Percentiles rank a stretch among this genome's conserved stretches.
phyloP scores from a whole-genome alignment of 2,888 invertebrate genomes.

The Nasonia oneida region DNA sequence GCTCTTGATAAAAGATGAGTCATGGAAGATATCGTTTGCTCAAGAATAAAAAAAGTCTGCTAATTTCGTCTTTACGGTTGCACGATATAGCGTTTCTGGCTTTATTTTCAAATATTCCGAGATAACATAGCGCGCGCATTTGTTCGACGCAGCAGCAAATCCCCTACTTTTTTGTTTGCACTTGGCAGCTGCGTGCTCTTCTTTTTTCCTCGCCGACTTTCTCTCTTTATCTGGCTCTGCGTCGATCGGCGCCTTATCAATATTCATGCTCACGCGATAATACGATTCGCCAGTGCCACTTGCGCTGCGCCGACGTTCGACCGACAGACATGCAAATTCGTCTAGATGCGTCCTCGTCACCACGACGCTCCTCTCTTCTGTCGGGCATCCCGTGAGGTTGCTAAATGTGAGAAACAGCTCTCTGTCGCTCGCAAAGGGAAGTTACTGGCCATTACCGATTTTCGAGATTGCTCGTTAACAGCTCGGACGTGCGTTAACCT shows the following conservation, averaged over 20 bases:
- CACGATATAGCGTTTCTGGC: background rate
- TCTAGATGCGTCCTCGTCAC: background rate
- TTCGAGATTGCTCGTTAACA: slow-evolving; percentile 8
- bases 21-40: background rate
- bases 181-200: background rate
- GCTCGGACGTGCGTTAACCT: background rate
- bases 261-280: slow-evolving; percentile 71
- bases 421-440: no score
- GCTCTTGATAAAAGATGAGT: background rate
- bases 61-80: background rate
- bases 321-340: slow-evolving; percentile 74
- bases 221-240: background rate
- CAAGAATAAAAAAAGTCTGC: background rate
- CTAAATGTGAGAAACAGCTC: background rate
- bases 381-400: slow-evolving; percentile 52
- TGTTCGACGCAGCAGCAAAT: background rate
- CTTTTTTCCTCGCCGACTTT: background rate
- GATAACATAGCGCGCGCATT: background rate
- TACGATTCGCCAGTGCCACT: slow-evolving; percentile 73
- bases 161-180: slow-evolving; percentile 4
- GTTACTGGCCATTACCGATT: background rate
- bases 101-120: background rate
- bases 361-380: slow-evolving; percentile 51
- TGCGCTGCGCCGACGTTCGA: slow-evolving; percentile 69
- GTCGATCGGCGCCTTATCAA: slow-evolving; percentile 62